phyloP scores from a whole-genome alignment of 2,888 invertebrate species.

The Macrostomum cliftonense region DNA sequence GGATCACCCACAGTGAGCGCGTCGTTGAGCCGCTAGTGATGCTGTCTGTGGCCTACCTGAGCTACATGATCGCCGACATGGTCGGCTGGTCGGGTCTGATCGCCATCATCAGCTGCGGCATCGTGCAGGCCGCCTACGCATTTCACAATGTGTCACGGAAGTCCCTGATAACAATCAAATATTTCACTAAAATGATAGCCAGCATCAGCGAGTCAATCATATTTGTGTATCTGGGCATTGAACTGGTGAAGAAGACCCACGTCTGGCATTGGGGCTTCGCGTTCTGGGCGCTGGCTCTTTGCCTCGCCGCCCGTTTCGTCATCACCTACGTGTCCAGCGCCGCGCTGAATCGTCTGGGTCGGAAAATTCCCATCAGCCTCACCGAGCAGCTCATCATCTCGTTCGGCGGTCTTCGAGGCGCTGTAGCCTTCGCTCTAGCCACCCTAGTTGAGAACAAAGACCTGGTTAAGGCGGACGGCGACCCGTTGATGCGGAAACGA shows the following conservation, averaged over 20 bases:
- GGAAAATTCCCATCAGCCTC: constrained; percentile 1
- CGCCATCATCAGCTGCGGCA: constrained; percentile 43
- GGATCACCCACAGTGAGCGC: constrained; percentile 35
- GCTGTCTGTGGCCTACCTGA: constrained; percentile 42
- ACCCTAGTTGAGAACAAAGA: constrained; percentile 33
- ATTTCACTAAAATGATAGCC: constrained; percentile 43
- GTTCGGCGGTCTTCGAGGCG: constrained; percentile 44
- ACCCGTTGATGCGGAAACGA: constrained; percentile 10
- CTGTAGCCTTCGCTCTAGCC: constrained; percentile 44
- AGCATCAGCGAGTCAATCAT: constrained; percentile 43
- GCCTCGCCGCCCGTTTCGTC: constrained; percentile 37
- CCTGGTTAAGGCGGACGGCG: no score
- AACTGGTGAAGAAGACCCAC: constrained; percentile 38
- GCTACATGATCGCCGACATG: constrained; percentile 43
- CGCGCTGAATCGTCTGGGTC: neutral
- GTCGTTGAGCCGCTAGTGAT: constrained; percentile 44
- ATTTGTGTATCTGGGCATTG: constrained; percentile 44
- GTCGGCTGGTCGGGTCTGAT: constrained; percentile 45
- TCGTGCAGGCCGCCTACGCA: constrained; percentile 44
- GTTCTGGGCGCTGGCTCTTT: constrained; percentile 37
- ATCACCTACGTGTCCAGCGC: constrained; percentile 10
- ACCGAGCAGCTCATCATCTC: constrained; percentile 22
- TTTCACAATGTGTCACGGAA: constrained; percentile 43
- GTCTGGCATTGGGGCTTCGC: constrained; percentile 41
- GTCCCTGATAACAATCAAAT: constrained; percentile 42